Conservation (phyloP, 2,113 vertebrate species). For the Sphaerodactylus townsendi region DNA sequence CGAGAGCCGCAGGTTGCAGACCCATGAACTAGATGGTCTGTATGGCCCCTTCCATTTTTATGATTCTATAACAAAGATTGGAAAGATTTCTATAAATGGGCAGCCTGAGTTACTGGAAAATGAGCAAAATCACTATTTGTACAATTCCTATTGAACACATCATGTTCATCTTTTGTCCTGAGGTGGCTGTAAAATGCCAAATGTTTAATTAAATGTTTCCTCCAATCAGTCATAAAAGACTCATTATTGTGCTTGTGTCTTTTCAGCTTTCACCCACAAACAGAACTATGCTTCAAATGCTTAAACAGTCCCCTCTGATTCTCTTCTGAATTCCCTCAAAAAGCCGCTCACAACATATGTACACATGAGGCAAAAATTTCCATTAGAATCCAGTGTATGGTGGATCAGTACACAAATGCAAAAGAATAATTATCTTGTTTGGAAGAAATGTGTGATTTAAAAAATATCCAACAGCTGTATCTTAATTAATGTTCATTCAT, state of each 20-base stretch:
- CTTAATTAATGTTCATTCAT: not conserved
- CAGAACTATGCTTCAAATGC: not conserved
- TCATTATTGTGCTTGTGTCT: not conserved
- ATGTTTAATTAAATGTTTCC: constrained; percentile 3
- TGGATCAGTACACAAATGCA: not conserved
- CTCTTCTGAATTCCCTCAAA: not conserved
- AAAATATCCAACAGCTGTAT: not conserved
- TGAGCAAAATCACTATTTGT: not conserved
- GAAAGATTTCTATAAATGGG: not conserved
- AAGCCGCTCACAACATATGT: not conserved
- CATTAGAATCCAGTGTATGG: not conserved
- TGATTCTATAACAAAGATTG: not conserved
- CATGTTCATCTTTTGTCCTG: not conserved
- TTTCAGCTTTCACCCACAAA: not conserved
- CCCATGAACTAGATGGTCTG: no score
- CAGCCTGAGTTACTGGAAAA: not conserved
- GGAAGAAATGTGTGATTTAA: not conserved
- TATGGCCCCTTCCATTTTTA: no score
- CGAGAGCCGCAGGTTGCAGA: no score
- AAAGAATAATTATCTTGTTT: not conserved
- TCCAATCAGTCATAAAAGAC: not conserved
- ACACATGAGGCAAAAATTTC: not conserved
- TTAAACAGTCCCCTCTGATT: not conserved
- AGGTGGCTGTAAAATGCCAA: not conserved
- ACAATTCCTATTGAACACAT: not conserved